Conservation (phyloP, 2,797 vertebrate genomes). For the Enteromius mattozi region DNA sequence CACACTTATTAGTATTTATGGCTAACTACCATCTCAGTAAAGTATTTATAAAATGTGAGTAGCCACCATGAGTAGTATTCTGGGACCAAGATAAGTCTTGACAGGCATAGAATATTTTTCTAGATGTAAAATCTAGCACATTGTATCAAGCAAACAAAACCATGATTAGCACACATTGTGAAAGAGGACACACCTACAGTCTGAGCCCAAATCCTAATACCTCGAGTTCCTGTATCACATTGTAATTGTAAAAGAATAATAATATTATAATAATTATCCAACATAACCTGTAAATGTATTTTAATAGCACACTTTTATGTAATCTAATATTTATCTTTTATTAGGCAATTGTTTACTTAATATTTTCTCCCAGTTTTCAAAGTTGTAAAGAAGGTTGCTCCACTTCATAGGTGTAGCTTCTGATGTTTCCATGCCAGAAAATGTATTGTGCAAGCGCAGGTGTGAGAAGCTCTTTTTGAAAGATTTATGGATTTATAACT, state of each 20-base stretch:
- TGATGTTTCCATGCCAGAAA: neutral
- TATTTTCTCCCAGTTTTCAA: slow-evolving; percentile 9
- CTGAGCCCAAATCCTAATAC: neutral
- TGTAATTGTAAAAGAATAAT: neutral
- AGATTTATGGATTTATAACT: neutral
- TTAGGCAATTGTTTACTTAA: neutral
- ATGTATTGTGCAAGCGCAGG: neutral
- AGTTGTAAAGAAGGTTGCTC: neutral
- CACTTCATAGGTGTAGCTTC: slow-evolving; percentile 10
- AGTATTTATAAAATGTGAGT: neutral
- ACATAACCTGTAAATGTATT: neutral
- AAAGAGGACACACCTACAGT: neutral
- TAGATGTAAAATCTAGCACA: neutral
- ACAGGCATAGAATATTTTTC: neutral
- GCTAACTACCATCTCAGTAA: neutral
- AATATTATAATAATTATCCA: neutral
- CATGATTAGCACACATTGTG: neutral
- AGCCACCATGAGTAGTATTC: neutral
- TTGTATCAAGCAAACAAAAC: neutral
- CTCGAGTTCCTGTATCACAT: neutral
- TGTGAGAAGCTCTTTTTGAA: neutral
- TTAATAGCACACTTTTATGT: neutral
- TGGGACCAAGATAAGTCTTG: neutral
- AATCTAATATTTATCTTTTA: neutral
- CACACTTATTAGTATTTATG: too few species aligned